Base-by-base conservation (phyloP, 2,797 vertebrate species). In the Phoeniculus purpureus region DNA sequence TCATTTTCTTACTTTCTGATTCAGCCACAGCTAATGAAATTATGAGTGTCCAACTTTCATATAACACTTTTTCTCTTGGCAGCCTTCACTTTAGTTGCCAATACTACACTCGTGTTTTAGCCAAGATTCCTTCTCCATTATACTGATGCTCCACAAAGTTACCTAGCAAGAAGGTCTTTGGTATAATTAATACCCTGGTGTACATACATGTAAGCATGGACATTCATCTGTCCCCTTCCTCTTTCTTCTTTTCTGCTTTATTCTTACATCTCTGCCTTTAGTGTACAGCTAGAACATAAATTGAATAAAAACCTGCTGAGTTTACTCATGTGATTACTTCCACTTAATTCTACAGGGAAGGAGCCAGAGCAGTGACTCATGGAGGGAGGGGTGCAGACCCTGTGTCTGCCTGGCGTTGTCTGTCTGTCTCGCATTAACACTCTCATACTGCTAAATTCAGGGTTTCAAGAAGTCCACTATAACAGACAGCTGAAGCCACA, bases 251-350 rank as follows among this genome's bases (percentile, higher is more conserved):
- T 82, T 70, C 70, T 75, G 52, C 26, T 81, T 89, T 55, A 37
- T 85, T 68, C 79, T 66, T 73, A n/a, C 11, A 20, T 73, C 15
- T 81, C 70, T 83, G 59, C 61, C 37, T 81, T 84, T 26, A 78
- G 48, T 12, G 32, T 71, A 80, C 51, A 85, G 60, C 31, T 76
- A 92, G 71, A 79, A 60, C 37, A 91, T 52, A 91, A 79, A 93
- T 5, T 43, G 60, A 78, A 93, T 90, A 89, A 94, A 91, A 90
- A 58, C 66, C 76, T 79, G 71, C 67, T 92, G 92, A 89, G 66
- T 89, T 94, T 81, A 92, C 67, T 92, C 56, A 91, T 93, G 70
- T 89, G 77, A 91, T 93, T 94, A 94, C 89, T 94, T 92, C 72
- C 60, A 89, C 77, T 84, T 92, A 94, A 93, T 89, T 87, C 92